Conservation (phyloP, 2,797 vertebrate genomes). For the Picus viridis region DNA sequence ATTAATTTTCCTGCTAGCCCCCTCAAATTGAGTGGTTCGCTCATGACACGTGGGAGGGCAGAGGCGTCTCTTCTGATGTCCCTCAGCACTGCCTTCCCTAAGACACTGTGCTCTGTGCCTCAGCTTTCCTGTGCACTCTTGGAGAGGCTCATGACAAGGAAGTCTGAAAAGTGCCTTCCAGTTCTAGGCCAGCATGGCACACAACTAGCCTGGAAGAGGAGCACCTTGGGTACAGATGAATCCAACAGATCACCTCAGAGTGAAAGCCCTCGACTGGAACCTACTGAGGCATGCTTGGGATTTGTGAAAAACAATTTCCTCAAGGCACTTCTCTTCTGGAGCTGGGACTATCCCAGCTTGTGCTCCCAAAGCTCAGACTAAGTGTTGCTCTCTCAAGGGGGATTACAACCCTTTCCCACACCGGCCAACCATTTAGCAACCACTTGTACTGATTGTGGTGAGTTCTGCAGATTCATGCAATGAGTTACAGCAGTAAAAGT, state of each 20-base stretch:
- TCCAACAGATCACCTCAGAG: neutral
- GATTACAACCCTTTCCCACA: too few species aligned
- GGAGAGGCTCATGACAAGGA: rapidly evolving
- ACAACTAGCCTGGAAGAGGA: neutral
- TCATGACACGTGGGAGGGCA: neutral
- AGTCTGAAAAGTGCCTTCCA: neutral
- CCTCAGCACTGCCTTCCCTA: neutral
- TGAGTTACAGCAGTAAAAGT: neutral
- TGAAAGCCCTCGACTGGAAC: too few species aligned
- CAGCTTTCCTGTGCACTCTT: neutral
- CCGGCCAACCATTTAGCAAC: conserved; percentile 27
- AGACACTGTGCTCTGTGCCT: neutral
- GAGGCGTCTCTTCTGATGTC: neutral
- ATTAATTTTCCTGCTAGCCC: conserved; percentile 18
- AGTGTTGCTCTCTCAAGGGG: too few species aligned
- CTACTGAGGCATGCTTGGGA: too few species aligned
- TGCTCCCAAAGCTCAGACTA: too few species aligned
- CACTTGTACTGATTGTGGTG: neutral
- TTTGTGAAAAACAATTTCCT: too few species aligned
- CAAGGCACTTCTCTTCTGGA: too few species aligned
- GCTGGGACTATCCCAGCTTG: too few species aligned
- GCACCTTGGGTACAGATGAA: neutral
- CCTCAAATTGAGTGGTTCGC: neutral
- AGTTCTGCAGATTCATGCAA: conserved; percentile 23
- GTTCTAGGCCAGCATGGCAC: neutral